Base-by-base conservation (phyloP, 2,113 vertebrate genomes). In the Daubentonia madagascariensis region DNA sequence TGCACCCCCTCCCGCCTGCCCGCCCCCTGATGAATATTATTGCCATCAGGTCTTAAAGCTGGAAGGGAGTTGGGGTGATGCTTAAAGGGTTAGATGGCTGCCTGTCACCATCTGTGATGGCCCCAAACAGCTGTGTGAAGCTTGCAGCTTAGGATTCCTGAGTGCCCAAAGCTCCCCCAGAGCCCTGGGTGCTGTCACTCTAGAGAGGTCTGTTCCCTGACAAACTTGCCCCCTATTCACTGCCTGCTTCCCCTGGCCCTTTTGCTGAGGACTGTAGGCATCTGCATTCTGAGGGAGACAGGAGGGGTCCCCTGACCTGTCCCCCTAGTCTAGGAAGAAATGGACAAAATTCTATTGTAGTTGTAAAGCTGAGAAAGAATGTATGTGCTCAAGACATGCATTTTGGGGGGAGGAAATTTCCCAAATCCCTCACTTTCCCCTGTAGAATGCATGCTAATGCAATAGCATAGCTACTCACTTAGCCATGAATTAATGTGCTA, bases 161-260 rank as follows among this genome's bases (percentile, higher is more conserved):
- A 1, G 28, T 35, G 14, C 11, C 40, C 1, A 5, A 45, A 6
- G 10, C 37, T 76, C 3, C 37, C 50, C 6, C 1, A 7, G 40
- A 28, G 25, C 8, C 30, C 7, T 1, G 14, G 57, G 11, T 0
- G 0, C 28, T 10, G 9, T 1, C 3, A 40, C 37, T 35, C 16
- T 25, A 8, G 43, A 70, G 20, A 37, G 54, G 25, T 17, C 54
- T 40, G 25, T 25, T 72, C 25, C 23, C 65, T 50, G 20, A 72
- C 25, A 40, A 10, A 48, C 25, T 8, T 32, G 30, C 48, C 63
- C 28, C 9, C 18, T 28, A 9, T 18, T 57, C 59, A 25, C 57
- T 23, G 4, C 22, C 57, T 22, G 50, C 50, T 68, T 68, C 28
- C 20, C 17, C 28, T 5, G 43, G 4, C 2, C n/a, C 37, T 20